These are phyloP conservation scores for Pelusios castaneus DNA, from an alignment of 2,113 vertebrate genomes.

Conservation along the genomic window DNA sequence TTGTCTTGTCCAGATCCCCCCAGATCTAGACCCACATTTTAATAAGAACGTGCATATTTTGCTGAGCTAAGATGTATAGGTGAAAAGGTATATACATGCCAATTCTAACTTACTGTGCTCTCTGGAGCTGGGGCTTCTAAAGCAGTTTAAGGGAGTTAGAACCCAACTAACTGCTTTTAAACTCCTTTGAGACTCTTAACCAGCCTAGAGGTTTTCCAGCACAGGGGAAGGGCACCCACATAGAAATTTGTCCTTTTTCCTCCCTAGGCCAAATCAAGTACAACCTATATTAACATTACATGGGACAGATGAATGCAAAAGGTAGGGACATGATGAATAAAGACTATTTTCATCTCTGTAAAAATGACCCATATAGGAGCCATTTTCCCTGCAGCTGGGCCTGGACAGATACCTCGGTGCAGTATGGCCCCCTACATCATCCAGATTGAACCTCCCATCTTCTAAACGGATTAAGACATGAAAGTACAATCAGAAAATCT, in stretches of 20 bases:
- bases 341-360: not conserved
- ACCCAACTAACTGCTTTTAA: not conserved
- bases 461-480: not conserved
- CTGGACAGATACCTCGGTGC: not conserved
- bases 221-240: not conserved
- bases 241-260: not conserved
- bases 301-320: not conserved
- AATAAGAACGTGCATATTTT: not conserved
- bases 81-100: too few species aligned
- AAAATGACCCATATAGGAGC: not conserved
- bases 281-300: not conserved
- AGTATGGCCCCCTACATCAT: not conserved
- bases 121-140: not conserved
- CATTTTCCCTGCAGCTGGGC: not conserved
- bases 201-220: not conserved
- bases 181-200: not conserved
- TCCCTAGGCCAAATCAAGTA: not conserved
- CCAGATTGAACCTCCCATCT: not conserved
- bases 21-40: not conserved
- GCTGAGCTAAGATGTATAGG: not conserved
- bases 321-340: not conserved
- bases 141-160: not conserved
- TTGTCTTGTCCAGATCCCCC: not conserved
- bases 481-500: not conserved
- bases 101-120: too few species aligned